Base-by-base conservation (phyloP, 2,888 invertebrate genomes). In the Athetis lepigone region DNA sequence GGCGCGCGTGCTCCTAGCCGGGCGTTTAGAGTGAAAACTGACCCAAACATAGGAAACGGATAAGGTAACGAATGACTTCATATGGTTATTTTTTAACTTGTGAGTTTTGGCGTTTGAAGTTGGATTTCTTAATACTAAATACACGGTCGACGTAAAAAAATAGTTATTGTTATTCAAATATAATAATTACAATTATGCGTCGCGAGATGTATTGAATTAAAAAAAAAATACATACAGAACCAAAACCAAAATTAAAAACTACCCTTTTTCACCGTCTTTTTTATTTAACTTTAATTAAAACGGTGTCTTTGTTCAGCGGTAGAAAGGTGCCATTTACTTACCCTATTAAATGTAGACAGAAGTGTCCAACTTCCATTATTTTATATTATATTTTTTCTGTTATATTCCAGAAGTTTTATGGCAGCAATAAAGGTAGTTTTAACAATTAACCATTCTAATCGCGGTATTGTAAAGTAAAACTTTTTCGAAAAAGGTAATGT, bases 281-380 rank as follows among this genome's bases (percentile, higher is more conserved):
- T 83, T 84, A 83, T 85, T 82, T 85, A 73, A 84, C 65, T 86
- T 86, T 86, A 86, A 86, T 85, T 86, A 86, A 84, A 74, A 47
- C 82, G 72, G 71, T 83, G 79, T 83, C 86, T 85, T 85, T 85
- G 85, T 86, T 79, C 77, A 66, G 70, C 73, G 62, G 70, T 60
- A 69, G 70, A 72, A 79, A 78, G 83, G 71, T 79, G 50, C 54
- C 64, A 29, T 69, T 51, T 60, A 69, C 49, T 65, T 60, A 36
- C 56, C 59, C 7, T 19, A 45, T 64, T 64, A 47, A 59, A 64
- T 57, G 52, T 46, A 51, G 62, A 46, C 70, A 72, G 36, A 45
- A 36, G 52, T 25, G 42, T 37, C 47, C 33, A 21, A 9, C 37
- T 57, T 57, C 45, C n/a, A 54, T 62, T 68, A 19, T 33, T 55